Evolutionary conservation across 2,113 vertebrate species (phyloP), one percentile per base, ranked within the genome.

Genomic region (Toxotes chatareus): DNA sequence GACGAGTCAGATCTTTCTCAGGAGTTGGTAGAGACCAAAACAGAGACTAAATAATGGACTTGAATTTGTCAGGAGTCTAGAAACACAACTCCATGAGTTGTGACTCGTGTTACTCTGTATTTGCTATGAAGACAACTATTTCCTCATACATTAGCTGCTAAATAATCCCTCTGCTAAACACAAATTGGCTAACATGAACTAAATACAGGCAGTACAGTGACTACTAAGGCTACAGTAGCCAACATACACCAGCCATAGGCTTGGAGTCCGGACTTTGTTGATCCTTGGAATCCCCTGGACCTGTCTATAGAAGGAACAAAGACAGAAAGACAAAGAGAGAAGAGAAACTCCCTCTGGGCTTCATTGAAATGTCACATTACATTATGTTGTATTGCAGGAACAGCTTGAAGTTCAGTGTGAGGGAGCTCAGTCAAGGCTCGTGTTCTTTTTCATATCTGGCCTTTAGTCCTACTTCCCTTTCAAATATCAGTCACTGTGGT

Each of bases 311-410:
- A 38, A n/a, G 13, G 17, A 71, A 53, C 31, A 69, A 49, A 77
- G 31, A 64, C 36, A 61, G 67, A 70, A 51, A 27, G 27, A 27
- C 27, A 69, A 49, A 77, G 31, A 64, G 42, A 61, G 67, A 70
- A 51, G 49, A 83, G 53, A 44, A 53, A 31, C 2, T 64, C 49
- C 73, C 74, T 46, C 12, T 23, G 32, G 80, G 88, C 80, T 40
- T 53, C 80, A 69, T 16, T 42, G 11, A 81, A 36, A 86, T 79
- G 77, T 84, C 81, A 62, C 47, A n/a, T 73, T 7, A 13, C 8
- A 66, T 88, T 67, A 76, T 19, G 10, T 14, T 27, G 55, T 36
- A 38, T 19, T 36, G 44, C 42, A 72, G 64, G 32, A 61, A 23
- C 32, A 53, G 44, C 75, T 57, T 81, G 61, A 61, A 51, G 21